Evolutionary conservation across 2,113 vertebrate genomes (phyloP).

Genomic region (Hypomesus transpacificus): DNA sequence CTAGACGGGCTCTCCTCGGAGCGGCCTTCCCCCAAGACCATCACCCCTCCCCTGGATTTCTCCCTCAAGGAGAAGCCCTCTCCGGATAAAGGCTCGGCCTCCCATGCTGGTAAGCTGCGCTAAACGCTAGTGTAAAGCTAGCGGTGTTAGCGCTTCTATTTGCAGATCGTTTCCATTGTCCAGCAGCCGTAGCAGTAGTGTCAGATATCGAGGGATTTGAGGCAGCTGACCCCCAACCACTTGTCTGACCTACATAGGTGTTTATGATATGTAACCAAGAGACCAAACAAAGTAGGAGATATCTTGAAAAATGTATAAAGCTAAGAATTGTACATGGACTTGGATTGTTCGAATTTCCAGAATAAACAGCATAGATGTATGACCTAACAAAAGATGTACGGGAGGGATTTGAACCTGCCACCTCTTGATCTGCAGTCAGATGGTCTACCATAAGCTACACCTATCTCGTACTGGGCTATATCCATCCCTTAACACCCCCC

Average conservation of each 20-base stretch:
- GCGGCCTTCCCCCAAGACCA: conserved; percentile 33
- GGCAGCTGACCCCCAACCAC: background rate
- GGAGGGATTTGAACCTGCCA: too few species aligned
- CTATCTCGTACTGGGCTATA: too few species aligned
- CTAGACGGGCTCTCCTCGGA: conserved; percentile 34
- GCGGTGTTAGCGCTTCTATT: background rate
- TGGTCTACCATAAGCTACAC: too few species aligned
- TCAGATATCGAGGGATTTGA: background rate
- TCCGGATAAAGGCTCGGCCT: conserved; percentile 31
- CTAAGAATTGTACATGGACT: too few species aligned
- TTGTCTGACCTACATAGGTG: too few species aligned
- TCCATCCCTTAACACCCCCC: too few species aligned
- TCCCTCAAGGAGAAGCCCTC: conserved; percentile 60
- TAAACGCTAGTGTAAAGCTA: background rate
- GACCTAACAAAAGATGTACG: too few species aligned
- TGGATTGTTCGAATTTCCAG: background rate
- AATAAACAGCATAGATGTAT: background rate
- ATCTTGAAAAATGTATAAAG: too few species aligned
- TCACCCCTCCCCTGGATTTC: conserved; percentile 59
- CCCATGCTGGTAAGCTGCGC: conserved; percentile 53
- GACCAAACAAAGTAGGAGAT: too few species aligned
- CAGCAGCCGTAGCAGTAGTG: background rate
- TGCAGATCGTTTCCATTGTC: conserved; percentile 1
- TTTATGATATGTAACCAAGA: too few species aligned
- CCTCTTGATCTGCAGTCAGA: too few species aligned